A percentile compares a stretch with the other conserved stretches of the same genome.
Evolutionary conservation across 2,113 vertebrate genomes (phyloP).

Genomic region (Ovibos moschatus): DNA sequence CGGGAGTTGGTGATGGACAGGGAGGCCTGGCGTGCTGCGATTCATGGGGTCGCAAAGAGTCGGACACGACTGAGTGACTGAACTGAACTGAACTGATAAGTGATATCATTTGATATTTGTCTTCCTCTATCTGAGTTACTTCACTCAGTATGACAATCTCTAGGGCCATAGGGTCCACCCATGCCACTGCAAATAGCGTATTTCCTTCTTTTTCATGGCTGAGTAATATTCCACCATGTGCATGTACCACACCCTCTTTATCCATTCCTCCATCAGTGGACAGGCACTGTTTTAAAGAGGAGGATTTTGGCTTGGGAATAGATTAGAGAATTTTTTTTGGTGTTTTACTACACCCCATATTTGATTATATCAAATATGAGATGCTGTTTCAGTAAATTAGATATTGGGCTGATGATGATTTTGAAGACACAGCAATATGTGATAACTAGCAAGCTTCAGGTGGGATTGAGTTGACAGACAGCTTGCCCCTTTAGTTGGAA

Average conservation of each 20-base stretch:
- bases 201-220: not conserved
- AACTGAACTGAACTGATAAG: too few relatives aligned
- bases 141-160: not conserved
- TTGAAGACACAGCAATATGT: not conserved
- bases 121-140: not conserved
- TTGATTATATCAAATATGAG: conserved; percentile 12
- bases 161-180: not conserved
- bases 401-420: not conserved
- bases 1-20: too few relatives aligned
- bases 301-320: not conserved
- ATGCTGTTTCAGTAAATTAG: conserved; percentile 28
- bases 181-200: not conserved
- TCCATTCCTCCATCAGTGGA: not conserved
- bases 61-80: fast-evolving
- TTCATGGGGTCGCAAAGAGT: too few relatives aligned
- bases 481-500: not conserved
- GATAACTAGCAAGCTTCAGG: not conserved
- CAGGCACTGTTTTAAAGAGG: not conserved
- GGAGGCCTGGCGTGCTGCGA: too few relatives aligned
- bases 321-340: not conserved
- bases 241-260: not conserved
- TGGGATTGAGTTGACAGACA: not conserved
- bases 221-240: not conserved
- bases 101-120: not conserved
- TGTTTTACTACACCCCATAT: not conserved